Evolutionary conservation across 2,888 invertebrate species (phyloP).

Genomic region (Cabera pusaria): DNA sequence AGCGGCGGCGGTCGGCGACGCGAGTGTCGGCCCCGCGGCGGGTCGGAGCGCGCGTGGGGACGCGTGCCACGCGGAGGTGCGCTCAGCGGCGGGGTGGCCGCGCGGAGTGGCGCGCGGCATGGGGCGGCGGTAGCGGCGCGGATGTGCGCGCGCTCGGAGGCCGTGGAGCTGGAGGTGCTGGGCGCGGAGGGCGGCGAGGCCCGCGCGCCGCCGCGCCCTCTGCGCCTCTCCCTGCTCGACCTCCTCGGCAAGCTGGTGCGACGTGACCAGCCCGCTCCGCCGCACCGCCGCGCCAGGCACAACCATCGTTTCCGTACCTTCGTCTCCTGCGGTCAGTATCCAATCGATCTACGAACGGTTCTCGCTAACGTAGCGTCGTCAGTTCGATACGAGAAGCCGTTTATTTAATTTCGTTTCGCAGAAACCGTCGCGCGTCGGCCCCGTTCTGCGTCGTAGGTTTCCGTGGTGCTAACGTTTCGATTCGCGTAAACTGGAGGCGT

Average conservation of each 20-base stretch:
- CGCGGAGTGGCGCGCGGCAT: conserved; percentile 83
- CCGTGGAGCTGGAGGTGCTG: conserved; percentile 91
- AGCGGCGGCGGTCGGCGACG: conserved; percentile 25
- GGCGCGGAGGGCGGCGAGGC: conserved; percentile 89
- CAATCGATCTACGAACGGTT: conserved; percentile 34
- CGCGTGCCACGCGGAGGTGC: conserved; percentile 51
- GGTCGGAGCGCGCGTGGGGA: conserved; percentile 59
- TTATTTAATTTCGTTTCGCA: conserved; percentile 34
- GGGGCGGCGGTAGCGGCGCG: conserved; percentile 88
- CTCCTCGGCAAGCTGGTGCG: conserved; percentile 85
- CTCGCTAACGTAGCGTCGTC: background rate
- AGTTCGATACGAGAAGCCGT: conserved; percentile 18
- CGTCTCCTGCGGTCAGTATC: conserved; percentile 75
- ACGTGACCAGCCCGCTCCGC: conserved; percentile 70
- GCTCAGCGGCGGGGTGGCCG: conserved; percentile 47
- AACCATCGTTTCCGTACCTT: conserved; percentile 83
- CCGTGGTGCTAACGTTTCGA: conserved; percentile 21
- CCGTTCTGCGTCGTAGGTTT: conserved; percentile 28
- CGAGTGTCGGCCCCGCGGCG: conserved; percentile 51
- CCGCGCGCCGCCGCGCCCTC: conserved; percentile 88
- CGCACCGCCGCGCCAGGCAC: conserved; percentile 72
- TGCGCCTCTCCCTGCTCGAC: conserved; percentile 86
- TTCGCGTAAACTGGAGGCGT: conserved; percentile 20
- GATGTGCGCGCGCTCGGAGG: conserved; percentile 92
- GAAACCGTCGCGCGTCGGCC: conserved; percentile 24